phyloP scores from a whole-genome alignment of 2,888 invertebrate species.

The Pteria penguin region DNA sequence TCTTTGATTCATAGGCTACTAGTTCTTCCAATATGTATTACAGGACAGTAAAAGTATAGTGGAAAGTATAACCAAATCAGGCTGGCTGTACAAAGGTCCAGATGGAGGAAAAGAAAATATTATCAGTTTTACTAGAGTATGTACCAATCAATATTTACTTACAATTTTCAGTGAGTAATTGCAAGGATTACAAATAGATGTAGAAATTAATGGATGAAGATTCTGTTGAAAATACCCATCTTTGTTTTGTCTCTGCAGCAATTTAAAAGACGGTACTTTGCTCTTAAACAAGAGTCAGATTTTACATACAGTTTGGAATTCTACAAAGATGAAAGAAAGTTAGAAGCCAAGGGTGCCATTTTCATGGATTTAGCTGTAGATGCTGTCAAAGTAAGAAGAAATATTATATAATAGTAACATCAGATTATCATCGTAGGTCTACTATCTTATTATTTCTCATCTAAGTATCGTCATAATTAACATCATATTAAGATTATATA shows the following conservation, averaged over 20 bases:
- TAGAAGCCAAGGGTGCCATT: conserved; percentile 92
- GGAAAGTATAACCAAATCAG: conserved; percentile 89
- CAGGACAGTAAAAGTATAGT: conserved; percentile 65
- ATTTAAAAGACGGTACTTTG: conserved; percentile 94
- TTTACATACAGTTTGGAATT: conserved; percentile 94
- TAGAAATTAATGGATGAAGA: background rate
- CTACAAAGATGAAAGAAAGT: conserved; percentile 90
- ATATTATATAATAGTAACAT: background rate
- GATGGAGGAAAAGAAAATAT: conserved; percentile 91
- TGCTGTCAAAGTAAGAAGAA: conserved; percentile 84
- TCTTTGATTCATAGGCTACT: no score
- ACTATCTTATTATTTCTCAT: no score
- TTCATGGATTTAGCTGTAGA: conserved; percentile 96
- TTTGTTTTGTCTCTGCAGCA: conserved; percentile 82
- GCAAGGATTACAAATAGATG: no score
- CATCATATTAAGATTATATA: no score
- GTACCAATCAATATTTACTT: conserved; percentile 12
- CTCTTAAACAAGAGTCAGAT: conserved; percentile 93
- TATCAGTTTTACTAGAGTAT: conserved; percentile 91
- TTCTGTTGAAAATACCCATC: background rate
- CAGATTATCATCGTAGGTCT: no score
- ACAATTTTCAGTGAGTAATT: background rate
- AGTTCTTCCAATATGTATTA: background rate
- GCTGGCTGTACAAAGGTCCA: conserved; percentile 94
- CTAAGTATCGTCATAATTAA: no score